Percentiles rank a stretch among this genome's conserved stretches.
Evolutionary conservation across 1,140 invertebrate genomes (phyloP).

Genomic region (Pararge aegeria): DNA sequence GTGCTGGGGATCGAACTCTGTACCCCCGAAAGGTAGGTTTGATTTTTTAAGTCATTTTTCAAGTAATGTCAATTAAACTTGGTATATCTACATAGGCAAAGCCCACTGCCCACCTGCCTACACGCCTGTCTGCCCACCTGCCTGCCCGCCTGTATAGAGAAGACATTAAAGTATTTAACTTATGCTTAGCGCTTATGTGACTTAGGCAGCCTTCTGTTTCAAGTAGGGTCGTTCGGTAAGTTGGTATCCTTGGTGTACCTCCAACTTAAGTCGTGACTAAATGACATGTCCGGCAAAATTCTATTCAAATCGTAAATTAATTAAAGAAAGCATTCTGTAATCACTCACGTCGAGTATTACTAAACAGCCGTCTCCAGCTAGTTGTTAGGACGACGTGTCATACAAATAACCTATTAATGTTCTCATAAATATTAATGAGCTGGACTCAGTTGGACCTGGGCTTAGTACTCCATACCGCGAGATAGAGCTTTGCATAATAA

Average conservation of each 20-base stretch:
- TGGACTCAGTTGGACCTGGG: background rate
- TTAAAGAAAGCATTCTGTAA: constrained; percentile 26
- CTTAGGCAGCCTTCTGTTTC: too few species aligned
- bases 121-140: too few species aligned
- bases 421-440: constrained; percentile 1
- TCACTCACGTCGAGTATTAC: constrained; percentile 22
- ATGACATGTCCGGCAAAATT: constrained; percentile 25
- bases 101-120: too few species aligned
- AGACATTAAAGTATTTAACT: too few species aligned
- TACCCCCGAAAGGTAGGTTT: too few species aligned
- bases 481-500: background rate
- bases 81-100: too few species aligned
- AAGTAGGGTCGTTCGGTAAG: background rate
- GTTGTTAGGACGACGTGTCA: background rate
- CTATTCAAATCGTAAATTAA: constrained; percentile 24
- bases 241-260: constrained; percentile 4
- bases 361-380: constrained; percentile 9
- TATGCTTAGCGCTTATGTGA: too few species aligned
- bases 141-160: too few species aligned
- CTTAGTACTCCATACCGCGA: background rate
- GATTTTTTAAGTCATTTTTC: too few species aligned
- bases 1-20: too few species aligned
- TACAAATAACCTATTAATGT: constrained; percentile 14
- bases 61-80: too few species aligned
- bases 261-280: constrained; percentile 24